Evolutionary conservation across 2,888 invertebrate genomes (phyloP).

Genomic region (Dusona sp.): DNA sequence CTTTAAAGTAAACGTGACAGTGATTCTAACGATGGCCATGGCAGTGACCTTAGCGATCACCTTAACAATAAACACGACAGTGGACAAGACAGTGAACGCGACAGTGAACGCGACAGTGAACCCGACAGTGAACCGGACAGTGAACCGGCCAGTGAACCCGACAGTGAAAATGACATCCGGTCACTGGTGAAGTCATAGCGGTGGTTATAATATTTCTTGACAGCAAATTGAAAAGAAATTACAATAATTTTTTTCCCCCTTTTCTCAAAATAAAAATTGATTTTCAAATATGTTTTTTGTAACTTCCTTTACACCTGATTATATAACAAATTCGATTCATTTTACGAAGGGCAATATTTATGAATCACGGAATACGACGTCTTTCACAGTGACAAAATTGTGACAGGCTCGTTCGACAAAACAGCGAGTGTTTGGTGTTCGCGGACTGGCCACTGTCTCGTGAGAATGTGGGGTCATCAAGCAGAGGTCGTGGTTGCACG

Average conservation of each 20-base stretch:
- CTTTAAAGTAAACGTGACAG: neutral
- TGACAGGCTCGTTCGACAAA: slow-evolving; percentile 93
- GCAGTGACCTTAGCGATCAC: neutral
- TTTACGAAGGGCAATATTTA: neutral
- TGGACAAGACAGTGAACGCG: no score
- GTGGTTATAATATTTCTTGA: no score
- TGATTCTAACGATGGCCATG: neutral
- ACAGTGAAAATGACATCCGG: no score
- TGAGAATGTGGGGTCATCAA: slow-evolving; percentile 90
- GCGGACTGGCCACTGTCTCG: slow-evolving; percentile 88
- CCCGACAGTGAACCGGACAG: no score
- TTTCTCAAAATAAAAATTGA: no score
- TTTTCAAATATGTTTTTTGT: no score
- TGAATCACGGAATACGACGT: neutral
- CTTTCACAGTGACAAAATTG: slow-evolving; percentile 87
- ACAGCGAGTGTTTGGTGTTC: slow-evolving; percentile 91
- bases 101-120: no score
- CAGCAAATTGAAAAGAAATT: no score
- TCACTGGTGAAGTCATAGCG: no score
- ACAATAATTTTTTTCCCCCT: no score
- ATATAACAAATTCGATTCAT: neutral
- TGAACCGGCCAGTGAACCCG: no score
- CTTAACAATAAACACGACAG: neutral
- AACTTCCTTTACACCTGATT: neutral
- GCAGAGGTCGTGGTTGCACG: slow-evolving; percentile 91